These are phyloP conservation scores for Euphonia xanthogaster DNA, from an alignment of 2,797 vertebrate species.

Conservation along the genomic window DNA sequence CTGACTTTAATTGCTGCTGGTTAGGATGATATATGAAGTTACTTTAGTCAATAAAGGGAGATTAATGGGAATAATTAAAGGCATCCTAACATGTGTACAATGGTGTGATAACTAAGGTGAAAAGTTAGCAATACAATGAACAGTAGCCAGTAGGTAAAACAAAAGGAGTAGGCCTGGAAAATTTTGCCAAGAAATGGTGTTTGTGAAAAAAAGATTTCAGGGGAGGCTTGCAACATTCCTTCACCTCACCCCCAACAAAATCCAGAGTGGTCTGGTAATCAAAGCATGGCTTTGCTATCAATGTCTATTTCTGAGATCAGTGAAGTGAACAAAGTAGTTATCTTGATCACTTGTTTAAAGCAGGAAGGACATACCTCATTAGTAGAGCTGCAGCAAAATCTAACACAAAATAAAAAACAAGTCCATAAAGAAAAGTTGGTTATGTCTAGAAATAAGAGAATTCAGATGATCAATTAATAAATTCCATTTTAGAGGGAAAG, in stretches of 20 bases:
- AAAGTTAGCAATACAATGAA: not conserved
- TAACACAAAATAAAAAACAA: not conserved
- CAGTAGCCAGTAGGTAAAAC: not conserved
- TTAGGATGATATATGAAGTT: not conserved
- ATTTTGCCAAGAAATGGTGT: not conserved
- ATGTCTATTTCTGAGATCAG: not conserved
- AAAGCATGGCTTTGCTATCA: not conserved
- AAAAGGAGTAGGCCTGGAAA: not conserved
- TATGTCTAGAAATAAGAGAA: not conserved
- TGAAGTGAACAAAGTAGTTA: not conserved
- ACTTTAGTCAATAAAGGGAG: not conserved
- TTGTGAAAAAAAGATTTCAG: not conserved
- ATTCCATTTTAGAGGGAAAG: not conserved
- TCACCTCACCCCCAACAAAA: rapidly evolving
- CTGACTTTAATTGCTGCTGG: not conserved
- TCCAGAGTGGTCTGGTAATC: not conserved
- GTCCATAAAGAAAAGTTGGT: not conserved
- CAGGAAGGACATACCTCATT: not conserved
- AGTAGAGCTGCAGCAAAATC: not conserved
- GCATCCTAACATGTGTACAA: not conserved
- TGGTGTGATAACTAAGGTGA: not conserved
- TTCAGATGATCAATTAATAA: not conserved
- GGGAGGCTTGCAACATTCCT: not conserved
- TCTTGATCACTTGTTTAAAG: not conserved
- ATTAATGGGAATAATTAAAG: not conserved